These are phyloP conservation scores for Cecidostiba fungosa DNA, from an alignment of 2,888 invertebrate species.

Conservation along the genomic window DNA sequence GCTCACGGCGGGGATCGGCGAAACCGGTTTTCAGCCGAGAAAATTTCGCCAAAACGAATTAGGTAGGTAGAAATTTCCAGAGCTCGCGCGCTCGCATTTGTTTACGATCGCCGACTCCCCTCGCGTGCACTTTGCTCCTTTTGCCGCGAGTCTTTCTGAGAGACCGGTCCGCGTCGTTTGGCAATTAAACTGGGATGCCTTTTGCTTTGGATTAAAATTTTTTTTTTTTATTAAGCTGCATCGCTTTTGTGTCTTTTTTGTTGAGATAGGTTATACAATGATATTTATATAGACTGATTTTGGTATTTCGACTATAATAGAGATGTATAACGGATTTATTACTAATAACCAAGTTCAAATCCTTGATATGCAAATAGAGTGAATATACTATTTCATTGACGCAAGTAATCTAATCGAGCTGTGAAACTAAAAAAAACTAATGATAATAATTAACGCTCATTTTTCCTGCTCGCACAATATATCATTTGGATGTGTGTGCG, in stretches of 20 bases:
- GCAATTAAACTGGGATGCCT: neutral
- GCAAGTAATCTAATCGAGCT: neutral
- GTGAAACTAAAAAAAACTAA: neutral
- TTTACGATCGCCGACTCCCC: slow-evolving; percentile 3
- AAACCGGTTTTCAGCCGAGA: slow-evolving; percentile 54
- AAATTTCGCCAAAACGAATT: slow-evolving; percentile 40
- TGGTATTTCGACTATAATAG: neutral
- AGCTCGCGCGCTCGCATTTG: slow-evolving; percentile 8
- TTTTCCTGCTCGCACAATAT: neutral
- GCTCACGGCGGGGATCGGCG: neutral
- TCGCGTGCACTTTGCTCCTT: neutral
- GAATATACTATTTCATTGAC: neutral
- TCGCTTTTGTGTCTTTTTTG: neutral
- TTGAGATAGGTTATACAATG: no score
- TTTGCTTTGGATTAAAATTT: neutral
- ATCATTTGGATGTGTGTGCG: neutral
- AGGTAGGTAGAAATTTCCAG: slow-evolving; percentile 40
- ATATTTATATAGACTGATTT: no score
- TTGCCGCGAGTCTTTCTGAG: neutral
- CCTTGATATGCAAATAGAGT: neutral
- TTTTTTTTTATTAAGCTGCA: neutral
- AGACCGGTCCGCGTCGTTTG: neutral
- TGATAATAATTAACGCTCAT: neutral
- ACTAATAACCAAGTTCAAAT: neutral
- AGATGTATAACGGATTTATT: neutral